Evolutionary conservation across 2,888 invertebrate species (phyloP).

Genomic region (Mythimna loreyi): DNA sequence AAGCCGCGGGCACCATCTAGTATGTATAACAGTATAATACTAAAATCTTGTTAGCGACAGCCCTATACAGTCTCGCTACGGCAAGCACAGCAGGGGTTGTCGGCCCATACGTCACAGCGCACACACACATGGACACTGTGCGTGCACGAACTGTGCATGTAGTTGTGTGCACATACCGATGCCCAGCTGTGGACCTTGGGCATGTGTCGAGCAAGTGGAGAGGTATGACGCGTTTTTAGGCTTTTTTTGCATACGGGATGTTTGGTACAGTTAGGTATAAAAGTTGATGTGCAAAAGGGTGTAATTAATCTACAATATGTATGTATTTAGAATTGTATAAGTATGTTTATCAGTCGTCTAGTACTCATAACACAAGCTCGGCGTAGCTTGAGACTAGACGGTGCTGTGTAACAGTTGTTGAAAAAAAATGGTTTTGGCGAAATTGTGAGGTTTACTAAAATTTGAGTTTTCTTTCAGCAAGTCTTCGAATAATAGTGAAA

Average conservation of each 20-base stretch:
- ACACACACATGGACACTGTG: slow-evolving; percentile 59
- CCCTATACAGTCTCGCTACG: slow-evolving; percentile 71
- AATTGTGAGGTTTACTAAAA: too few species aligned
- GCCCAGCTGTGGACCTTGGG: slow-evolving; percentile 68
- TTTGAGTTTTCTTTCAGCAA: too few species aligned
- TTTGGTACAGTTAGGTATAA: slow-evolving; percentile 5
- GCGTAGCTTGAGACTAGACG: too few species aligned
- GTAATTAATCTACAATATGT: too few species aligned
- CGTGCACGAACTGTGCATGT: slow-evolving; percentile 36
- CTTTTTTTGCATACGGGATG: slow-evolving; percentile 51
- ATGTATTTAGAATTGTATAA: too few species aligned
- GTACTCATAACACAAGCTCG: too few species aligned
- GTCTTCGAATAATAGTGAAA: too few species aligned
- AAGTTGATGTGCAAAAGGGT: slow-evolving; percentile 10
- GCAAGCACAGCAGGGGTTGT: slow-evolving; percentile 79
- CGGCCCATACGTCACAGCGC: slow-evolving; percentile 73
- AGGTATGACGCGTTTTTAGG: slow-evolving; percentile 48
- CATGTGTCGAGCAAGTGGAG: slow-evolving; percentile 67
- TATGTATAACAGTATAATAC: background rate
- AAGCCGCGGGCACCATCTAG: background rate
- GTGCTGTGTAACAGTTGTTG: too few species aligned
- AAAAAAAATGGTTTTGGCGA: too few species aligned
- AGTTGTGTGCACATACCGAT: slow-evolving; percentile 68
- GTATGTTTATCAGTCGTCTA: too few species aligned
- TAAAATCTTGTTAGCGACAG: slow-evolving; percentile 48